Conservation (phyloP, 1,140 invertebrate genomes). For the Cardiocondyla obscurior region DNA sequence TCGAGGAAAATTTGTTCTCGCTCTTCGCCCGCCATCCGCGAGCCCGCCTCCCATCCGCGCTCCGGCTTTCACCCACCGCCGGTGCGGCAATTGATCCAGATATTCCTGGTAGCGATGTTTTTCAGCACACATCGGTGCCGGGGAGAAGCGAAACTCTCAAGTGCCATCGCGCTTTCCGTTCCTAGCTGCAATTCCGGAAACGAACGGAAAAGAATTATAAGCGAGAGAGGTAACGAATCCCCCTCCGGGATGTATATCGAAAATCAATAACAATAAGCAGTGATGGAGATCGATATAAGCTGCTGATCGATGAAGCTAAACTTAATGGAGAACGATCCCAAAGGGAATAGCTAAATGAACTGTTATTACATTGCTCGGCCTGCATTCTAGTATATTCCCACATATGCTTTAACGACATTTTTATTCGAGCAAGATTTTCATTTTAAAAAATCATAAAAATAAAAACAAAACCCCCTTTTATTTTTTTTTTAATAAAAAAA, state of each 20-base stretch:
- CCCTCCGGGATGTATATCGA: background rate
- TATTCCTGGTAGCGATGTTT: background rate
- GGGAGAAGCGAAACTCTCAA: background rate
- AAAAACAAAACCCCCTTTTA: no score
- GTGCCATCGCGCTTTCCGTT: background rate
- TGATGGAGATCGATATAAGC: slow-evolving; percentile 6
- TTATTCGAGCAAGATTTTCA: background rate
- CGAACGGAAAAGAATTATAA: background rate
- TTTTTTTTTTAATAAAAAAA: background rate
- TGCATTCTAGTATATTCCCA: no score
- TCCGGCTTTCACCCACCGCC: background rate
- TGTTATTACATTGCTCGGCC: background rate
- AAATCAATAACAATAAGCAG: slow-evolving; percentile 31
- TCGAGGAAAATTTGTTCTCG: slow-evolving; percentile 1
- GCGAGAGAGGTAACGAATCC: background rate
- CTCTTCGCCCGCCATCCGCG: background rate
- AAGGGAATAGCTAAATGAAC: slow-evolving; percentile 7
- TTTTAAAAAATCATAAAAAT: background rate
- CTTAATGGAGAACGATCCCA: slow-evolving; percentile 8
- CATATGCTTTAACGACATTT: background rate
- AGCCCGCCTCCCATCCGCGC: no score
- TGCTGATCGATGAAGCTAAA: background rate
- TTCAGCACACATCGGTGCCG: background rate
- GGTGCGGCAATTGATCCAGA: slow-evolving; percentile 26
- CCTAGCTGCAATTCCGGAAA: background rate